Conservation (phyloP, 2,797 vertebrate genomes). For the Falco novaeseelandiae region DNA sequence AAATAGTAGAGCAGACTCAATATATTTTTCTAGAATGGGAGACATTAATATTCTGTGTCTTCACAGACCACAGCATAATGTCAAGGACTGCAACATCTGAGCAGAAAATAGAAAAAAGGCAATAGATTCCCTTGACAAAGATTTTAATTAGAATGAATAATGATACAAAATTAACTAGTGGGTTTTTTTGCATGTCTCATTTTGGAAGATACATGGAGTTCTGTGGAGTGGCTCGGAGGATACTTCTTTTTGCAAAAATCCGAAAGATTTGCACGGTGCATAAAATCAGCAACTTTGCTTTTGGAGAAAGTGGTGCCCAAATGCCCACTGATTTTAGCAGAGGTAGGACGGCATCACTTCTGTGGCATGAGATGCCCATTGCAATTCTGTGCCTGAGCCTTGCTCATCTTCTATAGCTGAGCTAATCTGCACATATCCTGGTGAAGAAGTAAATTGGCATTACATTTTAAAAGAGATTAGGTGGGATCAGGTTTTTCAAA, state of each 20-base stretch:
- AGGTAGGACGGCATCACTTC: background rate
- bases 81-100: constrained; percentile 29
- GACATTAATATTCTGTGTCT: constrained; percentile 57
- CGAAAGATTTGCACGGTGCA: background rate
- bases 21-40: constrained; percentile 51
- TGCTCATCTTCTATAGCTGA: background rate
- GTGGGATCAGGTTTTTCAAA: constrained; percentile 23
- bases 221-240: background rate
- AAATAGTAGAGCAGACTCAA: background rate
- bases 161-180: background rate
- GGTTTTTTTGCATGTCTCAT: background rate
- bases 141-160: constrained; percentile 63
- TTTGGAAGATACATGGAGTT: constrained; percentile 8
- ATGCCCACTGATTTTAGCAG: background rate
- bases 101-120: constrained; percentile 35
- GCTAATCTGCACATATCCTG: background rate
- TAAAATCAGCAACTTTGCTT: background rate
- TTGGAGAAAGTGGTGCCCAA: background rate
- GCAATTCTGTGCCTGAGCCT: background rate
- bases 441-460: background rate
- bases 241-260: background rate
- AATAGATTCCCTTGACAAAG: constrained; percentile 33
- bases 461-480: constrained; percentile 16
- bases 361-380: background rate
- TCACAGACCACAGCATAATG: background rate